Base-by-base conservation (phyloP, 1,140 invertebrate genomes). In the Bactericera cockerelli region DNA sequence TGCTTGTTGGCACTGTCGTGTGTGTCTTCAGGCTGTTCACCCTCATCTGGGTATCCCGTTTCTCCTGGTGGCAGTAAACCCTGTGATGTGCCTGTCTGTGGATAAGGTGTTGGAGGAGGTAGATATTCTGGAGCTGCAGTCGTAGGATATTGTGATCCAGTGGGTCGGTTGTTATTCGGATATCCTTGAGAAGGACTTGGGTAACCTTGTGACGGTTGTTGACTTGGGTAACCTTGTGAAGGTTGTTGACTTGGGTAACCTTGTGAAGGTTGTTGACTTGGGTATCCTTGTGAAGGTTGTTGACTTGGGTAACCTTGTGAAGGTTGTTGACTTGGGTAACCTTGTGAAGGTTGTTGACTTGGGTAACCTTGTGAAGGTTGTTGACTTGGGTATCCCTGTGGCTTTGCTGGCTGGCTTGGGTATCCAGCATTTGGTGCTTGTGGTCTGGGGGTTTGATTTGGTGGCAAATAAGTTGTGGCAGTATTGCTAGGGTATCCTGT, bases 331-430 rank as follows among this genome's bases (percentile, higher is more conserved):
- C 31, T 1, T 2, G 25, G 55, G 57, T 31, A 57, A 61, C 1
- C 53, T 28, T 39, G 54, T 16, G 3, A 19, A 36, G 39, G 61
- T 53, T 57, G 33, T 57, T 25, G 36, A 16, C 55, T 39, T 25
- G 3, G 56, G 26, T 26, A 26, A 57, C 8, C 54, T 39, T 31
- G 56, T 39, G 42, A 19, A 31, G 36, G 59, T 57, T 16, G 59
- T 39, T 56, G 42, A 55, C 11, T 36, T 39, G 49, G 59, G 56
- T 59, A 39, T 39, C 33, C 59, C 26, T 55, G 56, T 10, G 33
- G 59, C 57, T 49, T 16, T 4, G n/a, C 22, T 6, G 42, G 42
- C n/a, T 49, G 22, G 22, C 42, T 22, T 21, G 57, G 25, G 28
- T 36, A 57, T 3, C 11, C 14, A 11, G 25, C 13, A 8, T 31